A percentile compares a stretch with the other conserved stretches of the same genome.
Evolutionary conservation across 2,113 vertebrate species (phyloP).

Genomic region (Bungarus multicinctus): DNA sequence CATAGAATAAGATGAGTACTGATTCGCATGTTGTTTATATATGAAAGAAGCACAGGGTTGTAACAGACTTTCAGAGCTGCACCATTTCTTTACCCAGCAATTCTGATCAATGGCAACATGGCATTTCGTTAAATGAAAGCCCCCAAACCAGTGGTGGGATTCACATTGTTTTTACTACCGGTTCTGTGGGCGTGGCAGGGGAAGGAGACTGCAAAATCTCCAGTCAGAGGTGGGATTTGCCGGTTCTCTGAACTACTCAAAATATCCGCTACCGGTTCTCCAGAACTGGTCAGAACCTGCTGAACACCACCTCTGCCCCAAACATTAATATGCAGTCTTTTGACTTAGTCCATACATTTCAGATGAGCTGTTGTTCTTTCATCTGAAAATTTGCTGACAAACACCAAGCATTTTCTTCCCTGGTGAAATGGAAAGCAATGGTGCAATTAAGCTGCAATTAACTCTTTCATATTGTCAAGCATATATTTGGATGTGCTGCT

Average conservation of each 20-base stretch:
- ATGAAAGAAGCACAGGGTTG: not conserved
- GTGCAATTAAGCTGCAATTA: constrained; percentile 24
- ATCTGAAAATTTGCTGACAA: not conserved
- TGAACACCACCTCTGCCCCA: not conserved
- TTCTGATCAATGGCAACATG: not conserved
- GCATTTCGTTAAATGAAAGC: not conserved
- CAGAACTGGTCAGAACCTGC: no score
- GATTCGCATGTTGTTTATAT: not conserved
- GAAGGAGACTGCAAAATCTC: no score
- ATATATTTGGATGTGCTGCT: not conserved
- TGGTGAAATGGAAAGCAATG: not conserved
- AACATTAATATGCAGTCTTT: not conserved
- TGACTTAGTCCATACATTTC: not conserved
- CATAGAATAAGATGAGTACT: not conserved
- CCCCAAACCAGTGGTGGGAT: not conserved
- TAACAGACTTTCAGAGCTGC: not conserved
- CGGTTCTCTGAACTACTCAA: no score
- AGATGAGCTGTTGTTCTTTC: not conserved
- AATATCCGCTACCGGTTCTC: no score
- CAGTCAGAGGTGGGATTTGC: no score
- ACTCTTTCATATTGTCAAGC: not conserved
- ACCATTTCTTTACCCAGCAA: not conserved
- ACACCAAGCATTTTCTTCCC: constrained; percentile 13
- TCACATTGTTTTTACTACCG: no score
- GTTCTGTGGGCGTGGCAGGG: no score